These are phyloP conservation scores for Baronia brevicornis DNA, from an alignment of 2,888 invertebrate genomes.

Conservation along the genomic window DNA sequence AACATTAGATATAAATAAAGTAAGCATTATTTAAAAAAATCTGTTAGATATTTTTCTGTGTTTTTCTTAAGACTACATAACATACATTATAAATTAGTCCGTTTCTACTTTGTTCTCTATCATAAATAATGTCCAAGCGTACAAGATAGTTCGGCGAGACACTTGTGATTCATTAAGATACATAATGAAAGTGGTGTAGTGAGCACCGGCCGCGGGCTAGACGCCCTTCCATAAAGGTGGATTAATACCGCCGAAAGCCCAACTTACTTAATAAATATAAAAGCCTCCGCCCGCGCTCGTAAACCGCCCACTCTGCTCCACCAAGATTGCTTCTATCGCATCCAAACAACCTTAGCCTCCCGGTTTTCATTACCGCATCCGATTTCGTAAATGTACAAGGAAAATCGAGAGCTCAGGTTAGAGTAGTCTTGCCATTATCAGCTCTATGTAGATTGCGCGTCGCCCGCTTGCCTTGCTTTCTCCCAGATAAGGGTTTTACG, in stretches of 20 bases:
- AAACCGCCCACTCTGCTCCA: constrained; percentile 68
- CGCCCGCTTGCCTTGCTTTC: constrained; percentile 54
- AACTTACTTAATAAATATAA: constrained; percentile 78
- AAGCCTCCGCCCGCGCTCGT: constrained; percentile 69
- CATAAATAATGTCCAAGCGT: too few relatives aligned
- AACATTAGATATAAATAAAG: too few relatives aligned
- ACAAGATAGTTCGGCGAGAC: too few relatives aligned
- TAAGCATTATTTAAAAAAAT: too few relatives aligned
- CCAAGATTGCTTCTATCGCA: constrained; percentile 68
- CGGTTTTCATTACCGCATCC: constrained; percentile 47
- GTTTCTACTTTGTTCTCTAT: too few relatives aligned
- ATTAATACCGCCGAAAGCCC: constrained; percentile 73
- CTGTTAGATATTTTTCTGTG: too few relatives aligned
- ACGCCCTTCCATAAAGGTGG: constrained; percentile 70
- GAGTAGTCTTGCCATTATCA: constrained; percentile 62
- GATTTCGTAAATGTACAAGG: constrained; percentile 25
- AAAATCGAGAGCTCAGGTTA: constrained; percentile 37
- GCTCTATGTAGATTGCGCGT: constrained; percentile 72
- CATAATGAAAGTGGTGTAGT: constrained; percentile 10
- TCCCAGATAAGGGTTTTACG: constrained; percentile 69
- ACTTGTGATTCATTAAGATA: constrained; percentile 6
- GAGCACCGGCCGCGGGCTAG: constrained; percentile 43
- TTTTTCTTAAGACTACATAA: too few relatives aligned
- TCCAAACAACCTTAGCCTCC: constrained; percentile 43
- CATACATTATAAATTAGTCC: too few relatives aligned